Percentiles rank a stretch among this genome's conserved stretches.
phyloP scores from a whole-genome alignment of 2,888 invertebrate genomes.

The Metallyticus violacea region DNA sequence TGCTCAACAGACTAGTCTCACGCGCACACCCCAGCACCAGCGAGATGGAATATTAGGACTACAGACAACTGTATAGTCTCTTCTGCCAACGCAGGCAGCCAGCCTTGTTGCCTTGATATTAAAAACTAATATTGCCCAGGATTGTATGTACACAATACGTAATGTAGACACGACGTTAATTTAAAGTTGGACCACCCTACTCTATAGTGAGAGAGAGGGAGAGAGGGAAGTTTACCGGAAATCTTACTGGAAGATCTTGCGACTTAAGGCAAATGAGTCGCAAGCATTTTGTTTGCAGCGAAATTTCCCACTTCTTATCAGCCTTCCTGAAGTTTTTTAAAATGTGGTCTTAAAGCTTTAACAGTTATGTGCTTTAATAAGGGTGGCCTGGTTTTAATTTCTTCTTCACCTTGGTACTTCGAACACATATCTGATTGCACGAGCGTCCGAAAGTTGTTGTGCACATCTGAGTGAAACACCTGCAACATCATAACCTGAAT shows the following conservation, averaged over 20 bases:
- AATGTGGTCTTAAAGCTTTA: too few species aligned
- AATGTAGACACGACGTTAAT: constrained; percentile 3
- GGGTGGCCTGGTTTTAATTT: too few species aligned
- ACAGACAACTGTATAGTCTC: not conserved
- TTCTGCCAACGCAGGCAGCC: not conserved
- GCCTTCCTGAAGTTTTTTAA: too few species aligned
- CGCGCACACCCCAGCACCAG: too few species aligned
- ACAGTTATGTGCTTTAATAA: too few species aligned
- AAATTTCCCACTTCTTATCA: not conserved
- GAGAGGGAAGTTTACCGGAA: not conserved
- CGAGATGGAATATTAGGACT: not conserved
- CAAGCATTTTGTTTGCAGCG: not conserved
- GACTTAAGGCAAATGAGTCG: not conserved
- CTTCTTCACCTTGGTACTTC: too few species aligned
- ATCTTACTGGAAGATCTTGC: not conserved
- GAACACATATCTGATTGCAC: too few species aligned
- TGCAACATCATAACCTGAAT: too few species aligned
- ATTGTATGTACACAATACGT: not conserved
- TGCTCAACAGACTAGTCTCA: not conserved
- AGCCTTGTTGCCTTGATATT: not conserved
- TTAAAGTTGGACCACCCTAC: not conserved
- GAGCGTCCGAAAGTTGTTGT: too few species aligned
- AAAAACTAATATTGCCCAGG: constrained; percentile 5
- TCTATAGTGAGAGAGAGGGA: not conserved
- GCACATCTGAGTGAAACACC: too few species aligned